A percentile compares a stretch with the other conserved stretches of the same genome.
Evolutionary conservation across 2,888 invertebrate species (phyloP).

Genomic region (Idaea aversata): DNA sequence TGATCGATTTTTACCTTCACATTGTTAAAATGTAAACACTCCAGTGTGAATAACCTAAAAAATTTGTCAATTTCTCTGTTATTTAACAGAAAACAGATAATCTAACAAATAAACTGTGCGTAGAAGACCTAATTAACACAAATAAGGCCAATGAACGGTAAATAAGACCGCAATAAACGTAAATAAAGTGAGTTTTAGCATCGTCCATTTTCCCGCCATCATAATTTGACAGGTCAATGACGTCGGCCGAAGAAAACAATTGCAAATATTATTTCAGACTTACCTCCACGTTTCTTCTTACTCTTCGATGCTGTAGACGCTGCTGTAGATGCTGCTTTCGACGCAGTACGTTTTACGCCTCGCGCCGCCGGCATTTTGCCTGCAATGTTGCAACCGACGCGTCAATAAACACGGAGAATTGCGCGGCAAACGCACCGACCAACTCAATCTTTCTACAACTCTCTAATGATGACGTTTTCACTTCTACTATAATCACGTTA

Average conservation of each 20-base stretch:
- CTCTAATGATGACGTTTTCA: slow-evolving; percentile 62
- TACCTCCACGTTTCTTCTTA: slow-evolving; percentile 77
- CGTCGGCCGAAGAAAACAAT: slow-evolving; percentile 74
- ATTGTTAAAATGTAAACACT: too few relatives aligned
- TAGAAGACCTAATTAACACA: too few relatives aligned
- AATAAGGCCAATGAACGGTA: too few relatives aligned
- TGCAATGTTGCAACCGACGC: slow-evolving; percentile 75
- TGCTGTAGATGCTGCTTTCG: slow-evolving; percentile 61
- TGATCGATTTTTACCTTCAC: slow-evolving; percentile 17
- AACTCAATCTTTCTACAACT: slow-evolving; percentile 43
- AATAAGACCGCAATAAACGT: slow-evolving; percentile 2
- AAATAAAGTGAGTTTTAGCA: slow-evolving; percentile 32
- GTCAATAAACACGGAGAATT: slow-evolving; percentile 63
- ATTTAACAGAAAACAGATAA: too few relatives aligned
- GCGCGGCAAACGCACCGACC: slow-evolving; percentile 61
- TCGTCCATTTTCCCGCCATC: slow-evolving; percentile 69
- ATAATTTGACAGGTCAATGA: slow-evolving; percentile 77
- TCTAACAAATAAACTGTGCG: too few relatives aligned
- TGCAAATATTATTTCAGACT: slow-evolving; percentile 48
- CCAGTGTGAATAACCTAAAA: slow-evolving; percentile 36
- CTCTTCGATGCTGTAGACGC: slow-evolving; percentile 65
- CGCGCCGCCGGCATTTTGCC: slow-evolving; percentile 77
- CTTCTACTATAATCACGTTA: slow-evolving; percentile 67
- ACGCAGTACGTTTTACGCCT: slow-evolving; percentile 74
- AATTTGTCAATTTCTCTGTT: slow-evolving; percentile 6